Evolutionary conservation across 2,797 vertebrate genomes (phyloP).

Genomic region (Tapera naevia): DNA sequence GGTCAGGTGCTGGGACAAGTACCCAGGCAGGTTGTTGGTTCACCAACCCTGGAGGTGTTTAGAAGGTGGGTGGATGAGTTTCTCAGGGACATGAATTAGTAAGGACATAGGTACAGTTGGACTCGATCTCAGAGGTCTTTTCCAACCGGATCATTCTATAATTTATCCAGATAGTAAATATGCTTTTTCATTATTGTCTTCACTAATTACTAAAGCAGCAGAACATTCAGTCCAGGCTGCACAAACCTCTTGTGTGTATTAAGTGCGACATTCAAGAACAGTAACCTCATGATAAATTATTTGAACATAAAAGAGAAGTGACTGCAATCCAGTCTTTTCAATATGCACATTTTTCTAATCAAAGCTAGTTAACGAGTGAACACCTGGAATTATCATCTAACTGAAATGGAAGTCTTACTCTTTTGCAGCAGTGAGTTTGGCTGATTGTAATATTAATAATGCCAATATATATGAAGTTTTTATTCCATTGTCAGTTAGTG

Average conservation of each 20-base stretch:
- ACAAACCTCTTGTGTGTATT: neutral
- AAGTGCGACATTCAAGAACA: neutral
- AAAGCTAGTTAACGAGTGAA: neutral
- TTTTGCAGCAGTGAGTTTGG: neutral
- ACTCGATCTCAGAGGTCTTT: too few relatives aligned
- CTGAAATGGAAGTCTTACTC: neutral
- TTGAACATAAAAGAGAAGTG: neutral
- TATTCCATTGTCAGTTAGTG: neutral
- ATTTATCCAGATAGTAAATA: too few relatives aligned
- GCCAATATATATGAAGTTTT: neutral
- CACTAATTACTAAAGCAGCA: neutral
- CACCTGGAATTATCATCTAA: neutral
- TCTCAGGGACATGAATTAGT: too few relatives aligned
- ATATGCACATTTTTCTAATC: neutral
- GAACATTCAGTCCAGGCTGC: neutral
- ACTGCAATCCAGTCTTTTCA: neutral
- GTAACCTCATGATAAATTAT: neutral
- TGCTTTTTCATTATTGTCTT: too few relatives aligned
- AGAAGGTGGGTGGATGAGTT: too few relatives aligned
- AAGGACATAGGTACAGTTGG: too few relatives aligned
- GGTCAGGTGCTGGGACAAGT: too few relatives aligned
- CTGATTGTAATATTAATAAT: neutral
- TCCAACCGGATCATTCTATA: too few relatives aligned
- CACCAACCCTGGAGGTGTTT: too few relatives aligned
- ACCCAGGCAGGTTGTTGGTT: too few relatives aligned